A percentile compares a stretch with the other conserved stretches of the same genome.
Conservation (phyloP, 2,113 vertebrate species). For the Caranx melampygus region DNA sequence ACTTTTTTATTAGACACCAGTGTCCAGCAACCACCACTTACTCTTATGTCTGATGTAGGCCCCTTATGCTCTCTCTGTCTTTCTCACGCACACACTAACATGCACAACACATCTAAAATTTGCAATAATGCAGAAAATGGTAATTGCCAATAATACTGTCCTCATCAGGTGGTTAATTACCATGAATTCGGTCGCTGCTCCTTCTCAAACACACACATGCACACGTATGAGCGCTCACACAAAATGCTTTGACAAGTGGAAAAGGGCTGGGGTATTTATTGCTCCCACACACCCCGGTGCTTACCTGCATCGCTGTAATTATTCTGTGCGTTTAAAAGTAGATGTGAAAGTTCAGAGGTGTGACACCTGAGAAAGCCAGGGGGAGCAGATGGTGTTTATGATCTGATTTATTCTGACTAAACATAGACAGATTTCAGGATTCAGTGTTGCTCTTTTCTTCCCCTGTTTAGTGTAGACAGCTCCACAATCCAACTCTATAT, state of each 20-base stretch:
- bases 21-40: constrained; percentile 7
- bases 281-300: constrained; percentile 52
- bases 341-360: constrained; percentile 32
- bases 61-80: background rate
- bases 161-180: constrained; percentile 82
- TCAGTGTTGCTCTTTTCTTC: background rate
- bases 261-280: constrained; percentile 53
- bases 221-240: constrained; percentile 33
- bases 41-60: background rate
- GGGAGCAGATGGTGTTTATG: constrained; percentile 2
- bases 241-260: constrained; percentile 62
- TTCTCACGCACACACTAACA: background rate
- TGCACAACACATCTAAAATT: constrained; percentile 56
- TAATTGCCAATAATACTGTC: constrained; percentile 81
- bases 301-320: constrained; percentile 47
- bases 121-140: constrained; percentile 73
- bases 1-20: background rate
- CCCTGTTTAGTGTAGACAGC: background rate
- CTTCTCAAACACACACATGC: constrained; percentile 20
- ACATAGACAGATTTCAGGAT: background rate
- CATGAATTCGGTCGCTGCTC: constrained; percentile 75
- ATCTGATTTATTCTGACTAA: background rate
- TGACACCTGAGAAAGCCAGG: constrained; percentile 21
- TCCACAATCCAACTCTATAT: background rate
- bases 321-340: constrained; percentile 49